phyloP scores from a whole-genome alignment of 2,888 invertebrate genomes.

The Octodonta nipae region DNA sequence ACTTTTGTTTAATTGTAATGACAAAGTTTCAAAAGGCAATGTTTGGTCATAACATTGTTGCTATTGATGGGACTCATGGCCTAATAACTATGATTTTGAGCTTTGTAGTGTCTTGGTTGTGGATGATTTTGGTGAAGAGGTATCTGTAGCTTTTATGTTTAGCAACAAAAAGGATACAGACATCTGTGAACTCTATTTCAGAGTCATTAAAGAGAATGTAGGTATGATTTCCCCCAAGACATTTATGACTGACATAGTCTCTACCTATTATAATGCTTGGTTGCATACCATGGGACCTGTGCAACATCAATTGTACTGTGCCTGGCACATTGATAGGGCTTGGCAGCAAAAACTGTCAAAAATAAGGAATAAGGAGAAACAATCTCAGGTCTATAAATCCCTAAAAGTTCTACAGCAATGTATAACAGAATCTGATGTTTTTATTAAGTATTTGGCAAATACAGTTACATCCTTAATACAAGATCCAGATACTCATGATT shows the following conservation, averaged over 20 bases:
- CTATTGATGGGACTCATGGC: slow-evolving; percentile 12
- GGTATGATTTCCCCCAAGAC: slow-evolving; percentile 6
- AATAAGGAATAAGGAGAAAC: slow-evolving; percentile 5
- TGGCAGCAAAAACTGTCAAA: slow-evolving; percentile 8
- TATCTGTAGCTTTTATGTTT: slow-evolving; percentile 12
- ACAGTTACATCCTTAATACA: slow-evolving; percentile 4
- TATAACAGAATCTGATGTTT: slow-evolving; percentile 8
- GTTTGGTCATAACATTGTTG: too few relatives aligned
- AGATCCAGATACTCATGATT: slow-evolving; percentile 9
- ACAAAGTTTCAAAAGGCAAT: too few relatives aligned
- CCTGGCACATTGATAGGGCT: slow-evolving; percentile 9
- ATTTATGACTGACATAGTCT: slow-evolving; percentile 12
- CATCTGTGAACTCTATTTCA: slow-evolving; percentile 7
- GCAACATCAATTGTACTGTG: slow-evolving; percentile 7
- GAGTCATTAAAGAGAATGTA: slow-evolving; percentile 5
- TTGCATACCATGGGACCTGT: slow-evolving; percentile 7
- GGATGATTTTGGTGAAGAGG: slow-evolving; percentile 11
- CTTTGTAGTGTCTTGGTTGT: slow-evolving; percentile 10
- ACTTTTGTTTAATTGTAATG: too few relatives aligned
- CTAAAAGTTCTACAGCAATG: slow-evolving; percentile 8
- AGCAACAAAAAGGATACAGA: slow-evolving; percentile 10
- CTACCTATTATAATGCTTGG: slow-evolving; percentile 11
- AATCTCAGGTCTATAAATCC: slow-evolving; percentile 5
- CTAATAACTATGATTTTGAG: slow-evolving; percentile 13
- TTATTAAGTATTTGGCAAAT: slow-evolving; percentile 7